A percentile compares a stretch with the other conserved stretches of the same genome.
Evolutionary conservation across 2,888 invertebrate species (phyloP).

Genomic region (Drosophila testacea): DNA sequence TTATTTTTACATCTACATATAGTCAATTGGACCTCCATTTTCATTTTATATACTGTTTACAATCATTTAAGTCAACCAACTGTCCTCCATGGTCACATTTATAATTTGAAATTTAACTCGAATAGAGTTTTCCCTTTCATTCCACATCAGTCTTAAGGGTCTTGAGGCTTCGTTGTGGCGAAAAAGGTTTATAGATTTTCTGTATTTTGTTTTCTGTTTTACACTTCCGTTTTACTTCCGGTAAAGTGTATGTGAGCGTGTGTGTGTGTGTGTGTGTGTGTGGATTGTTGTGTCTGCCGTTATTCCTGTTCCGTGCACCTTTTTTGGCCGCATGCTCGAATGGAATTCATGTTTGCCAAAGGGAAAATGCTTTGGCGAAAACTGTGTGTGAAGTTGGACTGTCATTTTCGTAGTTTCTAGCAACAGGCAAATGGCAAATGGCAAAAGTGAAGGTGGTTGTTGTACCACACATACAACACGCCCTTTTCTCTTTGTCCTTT

Average conservation of each 20-base stretch:
- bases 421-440: slow-evolving; percentile 30
- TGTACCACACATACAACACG: slow-evolving; percentile 4
- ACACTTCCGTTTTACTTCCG: slow-evolving; percentile 37
- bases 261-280: slow-evolving; percentile 20
- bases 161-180: neutral
- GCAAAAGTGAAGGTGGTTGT: slow-evolving; percentile 45
- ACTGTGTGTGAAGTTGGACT: slow-evolving; percentile 11
- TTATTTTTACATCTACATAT: neutral
- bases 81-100: slow-evolving; percentile 5
- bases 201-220: slow-evolving; percentile 19
- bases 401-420: slow-evolving; percentile 31
- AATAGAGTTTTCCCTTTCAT: neutral
- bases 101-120: neutral
- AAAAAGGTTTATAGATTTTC: neutral
- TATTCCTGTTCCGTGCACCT: slow-evolving; percentile 29
- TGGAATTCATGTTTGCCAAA: slow-evolving; percentile 36
- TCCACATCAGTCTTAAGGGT: neutral
- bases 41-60: neutral
- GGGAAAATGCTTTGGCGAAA: slow-evolving; percentile 10
- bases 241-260: slow-evolving; percentile 19
- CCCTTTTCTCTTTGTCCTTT: neutral
- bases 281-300: slow-evolving; percentile 28
- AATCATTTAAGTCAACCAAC: neutral
- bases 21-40: neutral
- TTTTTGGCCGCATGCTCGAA: slow-evolving; percentile 33